Evolutionary conservation across 2,113 vertebrate genomes (phyloP).

Genomic region (Scophthalmus maximus): DNA sequence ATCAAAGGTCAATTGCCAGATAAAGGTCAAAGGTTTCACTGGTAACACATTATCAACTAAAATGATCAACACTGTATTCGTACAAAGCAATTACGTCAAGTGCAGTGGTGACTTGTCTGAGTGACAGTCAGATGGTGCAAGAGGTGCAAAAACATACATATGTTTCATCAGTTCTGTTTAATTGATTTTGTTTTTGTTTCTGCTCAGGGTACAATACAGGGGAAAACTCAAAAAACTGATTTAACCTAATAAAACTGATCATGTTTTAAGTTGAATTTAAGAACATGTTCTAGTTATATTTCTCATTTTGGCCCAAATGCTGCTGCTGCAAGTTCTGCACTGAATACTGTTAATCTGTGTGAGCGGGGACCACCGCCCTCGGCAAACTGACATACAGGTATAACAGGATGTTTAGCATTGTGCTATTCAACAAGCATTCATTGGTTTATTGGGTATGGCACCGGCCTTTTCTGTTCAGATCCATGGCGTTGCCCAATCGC

Average conservation of each 20-base stretch:
- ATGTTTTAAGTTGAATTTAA: no score
- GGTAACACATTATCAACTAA: not conserved
- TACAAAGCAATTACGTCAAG: not conserved
- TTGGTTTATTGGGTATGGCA: not conserved
- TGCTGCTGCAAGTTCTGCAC: not conserved
- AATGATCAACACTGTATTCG: not conserved
- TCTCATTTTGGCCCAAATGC: no score
- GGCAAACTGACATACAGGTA: slow-evolving; percentile 40
- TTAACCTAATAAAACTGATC: no score
- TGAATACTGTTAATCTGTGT: not conserved
- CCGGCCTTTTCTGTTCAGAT: not conserved
- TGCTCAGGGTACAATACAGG: no score
- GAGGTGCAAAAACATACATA: no score
- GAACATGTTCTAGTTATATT: no score
- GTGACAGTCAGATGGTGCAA: no score
- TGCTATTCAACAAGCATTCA: not conserved
- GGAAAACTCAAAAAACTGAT: no score
- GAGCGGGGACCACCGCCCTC: slow-evolving; percentile 19
- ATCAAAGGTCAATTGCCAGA: slow-evolving; percentile 52
- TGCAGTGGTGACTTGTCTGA: no score
- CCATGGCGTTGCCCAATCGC: slow-evolving; percentile 1
- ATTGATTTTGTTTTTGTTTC: no score
- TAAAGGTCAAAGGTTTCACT: slow-evolving; percentile 37
- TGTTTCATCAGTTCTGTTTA: no score
- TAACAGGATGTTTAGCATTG: not conserved